phyloP scores from a whole-genome alignment of 2,888 invertebrate species.

The Rhingia campestris region DNA sequence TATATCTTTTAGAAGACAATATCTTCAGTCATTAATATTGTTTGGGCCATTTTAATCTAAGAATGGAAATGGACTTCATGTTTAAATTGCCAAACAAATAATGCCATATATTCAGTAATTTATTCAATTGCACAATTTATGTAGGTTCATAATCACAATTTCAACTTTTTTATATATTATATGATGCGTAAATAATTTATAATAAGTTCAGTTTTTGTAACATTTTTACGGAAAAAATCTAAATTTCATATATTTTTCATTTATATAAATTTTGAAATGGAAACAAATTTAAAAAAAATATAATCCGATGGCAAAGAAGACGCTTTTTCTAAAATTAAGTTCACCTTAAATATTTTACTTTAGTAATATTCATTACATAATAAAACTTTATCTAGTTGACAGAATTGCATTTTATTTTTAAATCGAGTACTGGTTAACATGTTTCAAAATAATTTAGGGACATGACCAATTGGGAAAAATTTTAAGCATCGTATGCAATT shows the following conservation, averaged over 20 bases:
- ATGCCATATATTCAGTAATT: constrained; percentile 53
- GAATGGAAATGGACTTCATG: not conserved
- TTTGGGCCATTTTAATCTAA: constrained; percentile 28
- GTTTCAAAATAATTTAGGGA: not conserved
- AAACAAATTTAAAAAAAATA: constrained; percentile 12
- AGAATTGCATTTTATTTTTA: constrained; percentile 33
- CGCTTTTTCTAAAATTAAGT: constrained; percentile 10
- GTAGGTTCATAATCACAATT: constrained; percentile 36
- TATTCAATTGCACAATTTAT: constrained; percentile 64
- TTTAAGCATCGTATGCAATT: no score
- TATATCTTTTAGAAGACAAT: constrained; percentile 28
- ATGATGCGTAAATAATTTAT: constrained; percentile 24
- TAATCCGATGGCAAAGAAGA: constrained; percentile 7
- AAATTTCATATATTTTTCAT: constrained; percentile 13
- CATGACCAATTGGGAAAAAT: no score
- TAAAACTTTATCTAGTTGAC: constrained; percentile 59
- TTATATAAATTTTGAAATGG: not conserved
- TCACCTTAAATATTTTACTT: constrained; percentile 56
- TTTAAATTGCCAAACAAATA: constrained; percentile 21
- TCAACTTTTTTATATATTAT: constrained; percentile 17
- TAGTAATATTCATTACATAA: constrained; percentile 57
- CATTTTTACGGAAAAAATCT: constrained; percentile 21
- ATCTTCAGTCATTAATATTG: constrained; percentile 28
- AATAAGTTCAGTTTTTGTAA: constrained; percentile 50
- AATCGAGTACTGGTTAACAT: not conserved